phyloP scores from a whole-genome alignment of 2,888 invertebrate genomes.

The Euphydryas editha region DNA sequence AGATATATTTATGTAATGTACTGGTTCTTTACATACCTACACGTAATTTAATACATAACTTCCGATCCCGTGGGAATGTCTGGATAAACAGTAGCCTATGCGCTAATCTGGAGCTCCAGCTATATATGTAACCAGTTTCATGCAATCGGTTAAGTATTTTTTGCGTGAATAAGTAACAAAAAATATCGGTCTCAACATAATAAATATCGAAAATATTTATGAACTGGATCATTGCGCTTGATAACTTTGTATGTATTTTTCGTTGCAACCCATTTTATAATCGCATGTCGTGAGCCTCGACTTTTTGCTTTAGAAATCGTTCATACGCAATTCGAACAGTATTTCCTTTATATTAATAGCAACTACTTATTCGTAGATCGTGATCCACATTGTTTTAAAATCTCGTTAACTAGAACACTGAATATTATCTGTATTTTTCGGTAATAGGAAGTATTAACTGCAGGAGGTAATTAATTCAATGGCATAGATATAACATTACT shows the following conservation, averaged over 20 bases:
- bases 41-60: too few species aligned
- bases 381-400: slow-evolving; percentile 28
- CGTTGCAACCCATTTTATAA: slow-evolving; percentile 23
- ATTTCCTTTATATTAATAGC: slow-evolving; percentile 34
- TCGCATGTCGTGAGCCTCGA: slow-evolving; percentile 38
- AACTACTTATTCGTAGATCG: slow-evolving; percentile 30
- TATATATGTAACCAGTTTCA: too few species aligned
- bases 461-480: too few species aligned
- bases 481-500: too few species aligned
- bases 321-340: slow-evolving; percentile 38
- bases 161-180: too few species aligned
- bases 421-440: neutral
- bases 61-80: too few species aligned
- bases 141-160: too few species aligned
- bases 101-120: too few species aligned
- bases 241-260: slow-evolving; percentile 11
- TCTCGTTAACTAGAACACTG: slow-evolving; percentile 21
- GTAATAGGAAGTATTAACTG: neutral
- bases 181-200: too few species aligned
- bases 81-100: too few species aligned
- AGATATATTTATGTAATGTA: too few species aligned
- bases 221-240: slow-evolving; percentile 18
- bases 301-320: slow-evolving; percentile 43
- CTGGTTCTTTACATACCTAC: too few species aligned
- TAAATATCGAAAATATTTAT: neutral